Evolutionary conservation across 2,113 vertebrate species (phyloP).

Genomic region (Odontophorus gujanensis): DNA sequence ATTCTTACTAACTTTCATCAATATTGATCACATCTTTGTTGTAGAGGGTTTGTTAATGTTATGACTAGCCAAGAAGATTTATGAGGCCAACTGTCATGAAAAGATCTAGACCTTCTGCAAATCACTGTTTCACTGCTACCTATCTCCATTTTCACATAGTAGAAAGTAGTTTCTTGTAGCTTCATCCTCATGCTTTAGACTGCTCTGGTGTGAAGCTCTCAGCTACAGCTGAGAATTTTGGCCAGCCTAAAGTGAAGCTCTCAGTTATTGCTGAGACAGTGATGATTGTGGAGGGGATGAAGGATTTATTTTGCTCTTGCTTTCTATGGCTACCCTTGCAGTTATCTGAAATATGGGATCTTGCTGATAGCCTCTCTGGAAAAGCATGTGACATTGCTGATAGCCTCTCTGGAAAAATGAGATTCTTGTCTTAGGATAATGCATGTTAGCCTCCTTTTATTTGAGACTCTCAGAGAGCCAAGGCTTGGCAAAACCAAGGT

Average conservation of each 20-base stretch:
- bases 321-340: background rate
- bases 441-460: background rate
- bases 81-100: background rate
- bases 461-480: background rate
- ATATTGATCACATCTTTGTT: background rate
- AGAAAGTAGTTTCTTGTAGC: background rate
- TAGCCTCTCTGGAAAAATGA: background rate
- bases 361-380: background rate
- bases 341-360: background rate
- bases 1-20: background rate
- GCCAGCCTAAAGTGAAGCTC: background rate
- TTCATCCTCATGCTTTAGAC: background rate
- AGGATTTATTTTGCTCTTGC: constrained; percentile 5
- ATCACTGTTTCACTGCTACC: background rate
- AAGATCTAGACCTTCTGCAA: background rate
- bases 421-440: background rate
- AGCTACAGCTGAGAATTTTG: background rate
- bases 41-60: background rate
- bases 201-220: background rate
- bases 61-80: background rate
- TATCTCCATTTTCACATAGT: background rate
- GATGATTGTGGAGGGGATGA: background rate
- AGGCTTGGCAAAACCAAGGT: background rate
- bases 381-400: background rate
- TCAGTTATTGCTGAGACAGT: background rate